Base-by-base conservation (phyloP, 2,113 vertebrate genomes). In the Sinocyclocheilus maitianheensis region DNA sequence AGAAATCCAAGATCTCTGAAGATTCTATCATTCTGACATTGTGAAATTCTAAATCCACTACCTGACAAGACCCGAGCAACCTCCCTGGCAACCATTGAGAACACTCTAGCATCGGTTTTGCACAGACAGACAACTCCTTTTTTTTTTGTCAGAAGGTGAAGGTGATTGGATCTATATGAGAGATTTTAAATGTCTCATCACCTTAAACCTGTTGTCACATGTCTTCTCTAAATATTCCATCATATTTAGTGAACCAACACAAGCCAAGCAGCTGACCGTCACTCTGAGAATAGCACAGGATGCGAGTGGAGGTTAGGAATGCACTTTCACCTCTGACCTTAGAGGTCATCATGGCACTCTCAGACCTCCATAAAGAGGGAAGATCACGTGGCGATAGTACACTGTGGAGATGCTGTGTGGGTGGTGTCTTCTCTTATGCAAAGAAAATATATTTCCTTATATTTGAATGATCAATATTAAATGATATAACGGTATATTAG, bases 301-400 rank as follows among this genome's bases (percentile, higher is more conserved):
- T 46, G 30, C 24, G 60, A 82, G 77, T n/a, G 78, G 34, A 72
- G 48, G 46, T 22, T 67, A 34, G 34, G 69, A 60, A 81, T 82
- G 78, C 71, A 82, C 83, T 85, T 85, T 85, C 83, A 81, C 78
- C 83, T 58, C 72, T 77, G 72, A 82, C 78, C 78, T 51, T n/a
- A 34, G 37, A 90, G 92, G 92, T 90, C 26, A 26, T 16, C 65
- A 14, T n/a, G 81, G 51, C 79, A 48, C 77, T 77, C 6, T 80
- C 34, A 18, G 75, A 46, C 90, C 90, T 89, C 83, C 40, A 4
- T 84, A 81, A 48, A 84, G 24, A 34, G 30, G 74, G 14, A 88
- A 87, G 90, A 83, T 88, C 81, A 89, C 7, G 71, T 43, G 40
- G 43, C 22, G 48, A 7, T 26, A 7, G 11, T 3, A 48, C 30